Conservation (phyloP, 1,140 invertebrate species). For the Drosophila kanapiae region DNA sequence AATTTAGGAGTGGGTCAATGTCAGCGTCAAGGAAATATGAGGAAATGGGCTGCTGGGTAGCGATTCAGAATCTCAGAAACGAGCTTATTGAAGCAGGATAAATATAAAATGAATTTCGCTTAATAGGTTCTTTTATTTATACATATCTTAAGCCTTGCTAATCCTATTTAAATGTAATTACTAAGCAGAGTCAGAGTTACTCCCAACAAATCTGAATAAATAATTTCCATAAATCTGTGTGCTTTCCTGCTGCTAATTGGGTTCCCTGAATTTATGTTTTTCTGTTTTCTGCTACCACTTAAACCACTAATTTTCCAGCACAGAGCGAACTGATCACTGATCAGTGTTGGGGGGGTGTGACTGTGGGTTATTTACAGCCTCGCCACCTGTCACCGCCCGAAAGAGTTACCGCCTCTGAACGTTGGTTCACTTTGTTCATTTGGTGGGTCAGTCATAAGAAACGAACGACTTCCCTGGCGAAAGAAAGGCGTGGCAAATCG, state of each 20-base stretch:
- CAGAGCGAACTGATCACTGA: conserved; percentile 32
- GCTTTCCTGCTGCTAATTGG: conserved; percentile 14
- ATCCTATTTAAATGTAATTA: background rate
- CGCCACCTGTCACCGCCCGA: conserved; percentile 57
- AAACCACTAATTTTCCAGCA: conserved; percentile 65
- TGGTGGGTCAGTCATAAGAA: conserved; percentile 50
- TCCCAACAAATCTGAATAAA: conserved; percentile 1
- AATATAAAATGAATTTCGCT: no score
- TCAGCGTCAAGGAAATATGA: background rate
- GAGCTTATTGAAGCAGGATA: background rate
- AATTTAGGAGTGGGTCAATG: conserved; percentile 18
- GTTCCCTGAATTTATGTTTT: conserved; percentile 20
- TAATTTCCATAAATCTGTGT: background rate
- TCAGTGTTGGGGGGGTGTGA: conserved; percentile 19
- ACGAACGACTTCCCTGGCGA: conserved; percentile 62
- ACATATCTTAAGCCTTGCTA: background rate
- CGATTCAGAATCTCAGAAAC: background rate
- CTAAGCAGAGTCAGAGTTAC: background rate
- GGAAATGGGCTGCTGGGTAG: background rate
- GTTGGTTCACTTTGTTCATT: conserved; percentile 1
- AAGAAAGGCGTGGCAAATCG: conserved; percentile 22
- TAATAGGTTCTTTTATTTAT: background rate
- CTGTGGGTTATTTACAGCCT: conserved; percentile 59
- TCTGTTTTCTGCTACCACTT: conserved; percentile 18
- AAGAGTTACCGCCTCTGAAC: conserved; percentile 14